These are phyloP conservation scores for Tachystola acroxantha DNA, from an alignment of 2,888 invertebrate genomes.

Conservation along the genomic window DNA sequence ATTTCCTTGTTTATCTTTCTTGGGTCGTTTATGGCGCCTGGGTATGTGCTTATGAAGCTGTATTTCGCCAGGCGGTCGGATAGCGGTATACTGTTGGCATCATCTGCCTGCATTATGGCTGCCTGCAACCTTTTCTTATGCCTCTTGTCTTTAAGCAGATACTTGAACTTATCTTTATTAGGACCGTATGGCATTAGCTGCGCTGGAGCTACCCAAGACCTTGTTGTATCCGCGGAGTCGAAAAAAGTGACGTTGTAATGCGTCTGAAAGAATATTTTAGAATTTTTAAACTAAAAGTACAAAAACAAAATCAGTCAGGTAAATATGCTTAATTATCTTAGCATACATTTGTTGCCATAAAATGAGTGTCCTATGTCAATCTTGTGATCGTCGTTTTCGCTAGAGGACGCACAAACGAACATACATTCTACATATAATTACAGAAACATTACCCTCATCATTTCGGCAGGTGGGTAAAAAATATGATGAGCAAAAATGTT, in stretches of 20 bases:
- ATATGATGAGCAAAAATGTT: too few species aligned
- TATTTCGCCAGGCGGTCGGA: constrained; percentile 52
- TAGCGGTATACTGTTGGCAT: constrained; percentile 48
- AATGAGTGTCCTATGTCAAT: too few species aligned
- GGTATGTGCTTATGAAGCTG: constrained; percentile 64
- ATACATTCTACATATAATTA: too few species aligned
- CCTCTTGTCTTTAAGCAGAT: constrained; percentile 23
- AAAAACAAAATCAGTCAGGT: too few species aligned
- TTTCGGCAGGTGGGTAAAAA: too few species aligned
- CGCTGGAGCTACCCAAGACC: constrained; percentile 63
- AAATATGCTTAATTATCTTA: too few species aligned
- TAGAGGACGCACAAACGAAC: too few species aligned
- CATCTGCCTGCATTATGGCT: constrained; percentile 55
- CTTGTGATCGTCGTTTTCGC: too few species aligned
- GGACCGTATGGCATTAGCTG: constrained; percentile 49
- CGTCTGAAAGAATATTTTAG: constrained; percentile 49
- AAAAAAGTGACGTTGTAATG: constrained; percentile 78
- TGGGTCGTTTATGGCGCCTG: constrained; percentile 51
- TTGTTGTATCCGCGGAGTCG: constrained; percentile 49
- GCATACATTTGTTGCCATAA: too few species aligned
- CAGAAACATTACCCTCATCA: too few species aligned
- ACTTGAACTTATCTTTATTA: constrained; percentile 30
- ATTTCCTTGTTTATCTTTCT: constrained; percentile 41
- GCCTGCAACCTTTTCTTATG: constrained; percentile 42
- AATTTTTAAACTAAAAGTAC: too few species aligned